Conservation (phyloP, 2,888 invertebrate genomes). For the Clepsis dumicolana region DNA sequence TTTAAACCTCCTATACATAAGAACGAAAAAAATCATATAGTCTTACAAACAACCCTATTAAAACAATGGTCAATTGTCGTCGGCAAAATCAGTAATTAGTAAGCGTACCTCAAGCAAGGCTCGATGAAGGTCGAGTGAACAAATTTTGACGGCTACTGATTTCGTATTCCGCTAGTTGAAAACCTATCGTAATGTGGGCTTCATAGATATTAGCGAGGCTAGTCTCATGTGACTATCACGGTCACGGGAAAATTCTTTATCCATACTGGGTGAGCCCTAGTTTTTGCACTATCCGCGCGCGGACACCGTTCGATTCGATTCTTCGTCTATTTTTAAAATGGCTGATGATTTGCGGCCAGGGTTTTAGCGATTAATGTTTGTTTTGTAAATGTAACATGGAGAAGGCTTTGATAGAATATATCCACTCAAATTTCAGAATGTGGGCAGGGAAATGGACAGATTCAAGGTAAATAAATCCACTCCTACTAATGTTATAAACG, state of each 20-base stretch:
- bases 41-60: no score
- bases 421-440: no score
- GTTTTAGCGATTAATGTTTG: slow-evolving; percentile 1
- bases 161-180: slow-evolving; percentile 59
- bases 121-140: slow-evolving; percentile 57
- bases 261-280: slow-evolving; percentile 37
- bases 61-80: no score
- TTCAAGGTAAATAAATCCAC: no score
- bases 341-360: slow-evolving; percentile 26
- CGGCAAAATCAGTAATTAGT: slow-evolving; percentile 42
- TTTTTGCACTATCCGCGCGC: slow-evolving; percentile 19
- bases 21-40: no score
- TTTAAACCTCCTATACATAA: no score
- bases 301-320: slow-evolving; percentile 25
- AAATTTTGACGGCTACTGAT: slow-evolving; percentile 59
- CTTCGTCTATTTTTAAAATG: slow-evolving; percentile 28
- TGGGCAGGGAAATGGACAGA: background rate
- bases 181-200: slow-evolving; percentile 47
- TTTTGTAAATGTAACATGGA: background rate
- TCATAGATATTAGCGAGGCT: slow-evolving; percentile 42
- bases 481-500: no score
- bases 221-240: slow-evolving; percentile 45
- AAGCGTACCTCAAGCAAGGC: slow-evolving; percentile 53
- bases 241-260: slow-evolving; percentile 43
- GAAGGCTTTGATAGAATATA: no score